Evolutionary conservation across 2,113 vertebrate genomes (phyloP).

Genomic region (Takifugu bimaculatus): DNA sequence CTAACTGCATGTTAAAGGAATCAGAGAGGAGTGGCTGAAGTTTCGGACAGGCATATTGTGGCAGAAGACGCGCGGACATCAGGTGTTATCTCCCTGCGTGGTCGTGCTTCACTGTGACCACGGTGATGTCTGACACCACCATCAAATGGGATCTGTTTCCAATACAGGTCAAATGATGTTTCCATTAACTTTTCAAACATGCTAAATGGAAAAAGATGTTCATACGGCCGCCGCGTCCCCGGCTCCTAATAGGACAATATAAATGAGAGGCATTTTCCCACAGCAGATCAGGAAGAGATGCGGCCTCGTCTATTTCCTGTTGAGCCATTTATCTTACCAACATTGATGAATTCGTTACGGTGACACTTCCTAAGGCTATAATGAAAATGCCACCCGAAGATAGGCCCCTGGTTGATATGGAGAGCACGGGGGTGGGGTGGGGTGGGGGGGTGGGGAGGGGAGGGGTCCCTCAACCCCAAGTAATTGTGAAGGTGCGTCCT

Average conservation of each 20-base stretch:
- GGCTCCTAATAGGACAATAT: slow-evolving; percentile 80
- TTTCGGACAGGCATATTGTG: no score
- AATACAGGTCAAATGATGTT: slow-evolving; percentile 80
- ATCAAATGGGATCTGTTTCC: slow-evolving; percentile 22
- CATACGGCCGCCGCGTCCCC: slow-evolving; percentile 71
- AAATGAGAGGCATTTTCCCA: slow-evolving; percentile 81
- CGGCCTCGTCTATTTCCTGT: slow-evolving; percentile 79
- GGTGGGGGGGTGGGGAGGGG: no score
- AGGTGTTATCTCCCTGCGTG: slow-evolving; percentile 21
- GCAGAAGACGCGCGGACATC: not conserved
- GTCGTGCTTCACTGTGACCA: slow-evolving; percentile 23
- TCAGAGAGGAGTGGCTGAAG: not conserved
- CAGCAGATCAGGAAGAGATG: slow-evolving; percentile 77
- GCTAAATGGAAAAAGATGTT: slow-evolving; percentile 83
- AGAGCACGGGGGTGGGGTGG: slow-evolving; percentile 45
- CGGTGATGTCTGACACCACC: slow-evolving; percentile 39
- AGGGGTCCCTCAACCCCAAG: slow-evolving; percentile 65
- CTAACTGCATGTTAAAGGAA: not conserved
- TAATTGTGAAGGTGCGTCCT: slow-evolving; percentile 74
- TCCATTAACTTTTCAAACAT: slow-evolving; percentile 85
- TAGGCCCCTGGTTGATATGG: slow-evolving; percentile 74
- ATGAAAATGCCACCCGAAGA: slow-evolving; percentile 81
- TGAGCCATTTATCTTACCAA: slow-evolving; percentile 85
- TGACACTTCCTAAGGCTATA: slow-evolving; percentile 82
- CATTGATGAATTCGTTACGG: slow-evolving; percentile 88